Evolutionary conservation across 2,113 vertebrate genomes (phyloP), one percentile per base, ranked within the genome.

Genomic region (Tichodroma muraria): DNA sequence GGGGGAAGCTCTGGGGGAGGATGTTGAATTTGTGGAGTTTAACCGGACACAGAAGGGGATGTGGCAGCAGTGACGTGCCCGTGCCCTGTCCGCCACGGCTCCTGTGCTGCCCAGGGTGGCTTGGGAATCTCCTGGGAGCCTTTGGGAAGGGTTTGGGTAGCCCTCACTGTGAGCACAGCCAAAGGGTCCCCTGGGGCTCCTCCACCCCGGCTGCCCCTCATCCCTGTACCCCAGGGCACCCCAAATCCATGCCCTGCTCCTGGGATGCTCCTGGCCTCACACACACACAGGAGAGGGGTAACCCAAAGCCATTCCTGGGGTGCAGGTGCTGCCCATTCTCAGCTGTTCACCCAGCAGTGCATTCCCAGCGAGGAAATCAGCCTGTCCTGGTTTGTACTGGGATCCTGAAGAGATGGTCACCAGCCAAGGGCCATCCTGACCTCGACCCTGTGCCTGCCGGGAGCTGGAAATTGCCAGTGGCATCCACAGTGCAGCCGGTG

Each of bases 401-500:
- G 68, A 76, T 5, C 16, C 33, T 8, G 3, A n/a, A 53, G 64
- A 33, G 49, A 42, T 17, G 22, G 8, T n/a, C 45, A 71, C 35
- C 60, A 47, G 20, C 57, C 35, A 6, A 53, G 72, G 9, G 4
- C 30, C 71, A 35, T 8, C 66, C 60, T 8, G 17, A 28, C 38
- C 65, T 11, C 6, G 0, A 2, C 14, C 40, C 42, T 4, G 5
- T 8, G 30, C 27, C 27, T 13, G 66, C 37, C n/a, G 12, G 40
- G 10, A 45, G 40, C 45, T 22, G 37, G 27, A 1, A 37, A 45
- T 20, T 12, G 6, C 76, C 31, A 1, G 38, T 2, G 9, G n/a
- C 7, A 4, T 1, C 13, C 38, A 27, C 0, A 0, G 40, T 18
- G 68, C 40, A 9, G 8, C 18, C 0, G 0, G 30, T 4, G 12